Evolutionary conservation across 35 echinoderm and acorn worm species (phyloP).

Genomic region (Heliocidaris tuberculata): DNA sequence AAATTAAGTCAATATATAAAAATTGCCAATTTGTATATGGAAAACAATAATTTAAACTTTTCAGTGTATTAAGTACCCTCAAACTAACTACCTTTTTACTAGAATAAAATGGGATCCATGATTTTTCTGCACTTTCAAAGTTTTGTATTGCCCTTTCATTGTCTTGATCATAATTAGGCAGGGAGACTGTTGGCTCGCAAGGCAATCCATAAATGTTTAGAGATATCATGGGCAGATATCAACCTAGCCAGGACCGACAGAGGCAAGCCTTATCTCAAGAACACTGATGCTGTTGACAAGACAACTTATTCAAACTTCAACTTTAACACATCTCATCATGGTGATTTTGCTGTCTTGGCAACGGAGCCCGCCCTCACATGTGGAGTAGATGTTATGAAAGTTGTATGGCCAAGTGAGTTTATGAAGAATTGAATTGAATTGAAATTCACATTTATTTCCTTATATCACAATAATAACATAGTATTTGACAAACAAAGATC

Average conservation of each 20-base stretch:
- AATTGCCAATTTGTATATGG: too few species aligned
- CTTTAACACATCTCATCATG: constrained; percentile 93
- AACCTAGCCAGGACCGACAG: constrained; percentile 84
- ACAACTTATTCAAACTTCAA: constrained; percentile 60
- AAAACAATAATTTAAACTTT: too few species aligned
- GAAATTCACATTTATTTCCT: too few species aligned
- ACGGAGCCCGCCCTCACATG: constrained; percentile 65
- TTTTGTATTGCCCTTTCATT: not conserved
- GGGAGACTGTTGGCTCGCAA: constrained; percentile 83
- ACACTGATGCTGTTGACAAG: constrained; percentile 34
- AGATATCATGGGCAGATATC: constrained; percentile 78
- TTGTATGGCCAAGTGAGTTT: constrained; percentile 69
- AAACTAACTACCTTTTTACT: too few species aligned
- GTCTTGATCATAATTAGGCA: not conserved
- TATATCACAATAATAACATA: too few species aligned
- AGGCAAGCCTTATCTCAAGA: constrained; percentile 83
- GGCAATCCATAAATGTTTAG: constrained; percentile 71
- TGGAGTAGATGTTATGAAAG: constrained; percentile 97
- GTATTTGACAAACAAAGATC: too few species aligned
- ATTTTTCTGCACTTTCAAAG: too few species aligned
- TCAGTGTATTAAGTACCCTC: too few species aligned
- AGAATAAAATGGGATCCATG: too few species aligned
- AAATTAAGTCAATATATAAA: too few species aligned
- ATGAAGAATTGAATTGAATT: not conserved
- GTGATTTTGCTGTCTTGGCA: constrained; percentile 83